Base-by-base conservation (phyloP, 2,797 vertebrate species). In the Triplophysa yarkandensis region DNA sequence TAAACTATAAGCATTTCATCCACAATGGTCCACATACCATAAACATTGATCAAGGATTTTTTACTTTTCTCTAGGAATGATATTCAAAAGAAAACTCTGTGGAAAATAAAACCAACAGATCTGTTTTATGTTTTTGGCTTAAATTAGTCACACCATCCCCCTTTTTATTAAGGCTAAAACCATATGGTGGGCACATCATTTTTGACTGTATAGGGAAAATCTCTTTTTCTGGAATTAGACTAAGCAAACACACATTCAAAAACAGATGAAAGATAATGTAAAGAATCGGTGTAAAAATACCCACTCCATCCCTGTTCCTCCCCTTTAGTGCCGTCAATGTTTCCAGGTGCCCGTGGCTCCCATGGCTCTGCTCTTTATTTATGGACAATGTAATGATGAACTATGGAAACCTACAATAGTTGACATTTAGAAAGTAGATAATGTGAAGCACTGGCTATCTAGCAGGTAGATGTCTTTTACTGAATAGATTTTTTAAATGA, bases 211-310 rank as follows among this genome's bases (percentile, higher is more conserved):
- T 43, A 44, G 41, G 69, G 75, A 77, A 80, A 81, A 71, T 54
- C 71, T 84, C 82, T 86, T 83, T 89, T 88, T 86, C 70, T 76
- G 84, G 83, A 87, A 83, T 81, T 81, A 67, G 57, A 76, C 68
- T 79, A 48, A 60, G 63, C 62, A 62, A 88, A 90, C 84, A 82
- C 79, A 78, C 61, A 85, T 88, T 88, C 85, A 87, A 86, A 81
- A 85, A 77, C 84, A 85, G 84, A 88, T 76, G 84, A 81, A 80
- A 83, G 80, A 62, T 61, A 62, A 39, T 41, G 61, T 36, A 25
- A 71, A 72, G 70, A 63, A 41, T 52, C 16, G 32, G 4, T 41
- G 46, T 32, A 63, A 30, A 50, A 28, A 3, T 36, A 14, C 27
- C 23, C 5, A n/a, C 14, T 13, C 19, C 57, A 9, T 10, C 2